These are phyloP conservation scores for Coenobita brevimanus DNA, from an alignment of 1,140 invertebrate species.

Conservation along the genomic window DNA sequence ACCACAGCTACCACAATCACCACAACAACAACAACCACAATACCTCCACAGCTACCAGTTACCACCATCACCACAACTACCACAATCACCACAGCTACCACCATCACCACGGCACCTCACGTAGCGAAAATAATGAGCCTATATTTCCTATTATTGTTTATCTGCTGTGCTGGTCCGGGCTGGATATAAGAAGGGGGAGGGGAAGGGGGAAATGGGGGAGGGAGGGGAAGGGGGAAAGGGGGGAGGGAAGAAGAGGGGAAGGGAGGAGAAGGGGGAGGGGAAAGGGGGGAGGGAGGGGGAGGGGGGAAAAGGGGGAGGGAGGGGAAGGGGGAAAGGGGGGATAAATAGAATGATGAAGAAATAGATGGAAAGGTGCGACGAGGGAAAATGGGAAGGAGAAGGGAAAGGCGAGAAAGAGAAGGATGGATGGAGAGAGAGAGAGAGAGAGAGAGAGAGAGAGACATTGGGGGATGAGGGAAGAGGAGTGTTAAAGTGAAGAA, in stretches of 20 bases:
- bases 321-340: neutral
- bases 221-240: neutral
- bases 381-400: neutral
- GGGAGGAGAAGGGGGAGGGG: neutral
- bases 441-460: neutral
- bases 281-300: neutral
- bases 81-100: too few relatives aligned
- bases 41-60: too few relatives aligned
- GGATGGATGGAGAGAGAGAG: neutral
- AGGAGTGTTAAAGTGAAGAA: neutral
- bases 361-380: neutral
- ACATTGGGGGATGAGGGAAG: too few relatives aligned
- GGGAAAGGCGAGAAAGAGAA: neutral
- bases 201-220: neutral
- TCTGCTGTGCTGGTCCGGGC: too few relatives aligned
- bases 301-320: neutral
- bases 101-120: too few relatives aligned
- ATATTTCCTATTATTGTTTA: too few relatives aligned
- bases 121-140: too few relatives aligned
- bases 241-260: too few relatives aligned
- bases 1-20: too few relatives aligned
- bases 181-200: neutral
- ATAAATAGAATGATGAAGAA: neutral
- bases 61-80: too few relatives aligned
- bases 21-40: too few relatives aligned